Evolutionary conservation across 92 coral and sea anemone genomes (phyloP), one percentile per base, ranked within the genome.

Genomic region (Epizoanthus rinbou): DNA sequence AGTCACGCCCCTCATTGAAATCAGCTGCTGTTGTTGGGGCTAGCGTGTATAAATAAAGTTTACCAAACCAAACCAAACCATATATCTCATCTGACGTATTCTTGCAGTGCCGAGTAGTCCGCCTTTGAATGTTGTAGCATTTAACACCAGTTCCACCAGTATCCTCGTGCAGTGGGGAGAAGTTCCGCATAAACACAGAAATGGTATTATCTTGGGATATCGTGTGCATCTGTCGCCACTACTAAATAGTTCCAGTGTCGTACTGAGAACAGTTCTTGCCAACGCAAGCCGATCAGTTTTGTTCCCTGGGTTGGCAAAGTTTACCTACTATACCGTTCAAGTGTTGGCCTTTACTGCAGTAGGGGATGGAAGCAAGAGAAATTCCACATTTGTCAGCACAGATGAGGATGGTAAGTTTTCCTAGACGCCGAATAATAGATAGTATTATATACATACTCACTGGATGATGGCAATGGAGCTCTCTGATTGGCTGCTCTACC

Each of bases 61-160:
- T n/a, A n/a, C n/a, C n/a, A n/a, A n/a, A n/a, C n/a, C n/a, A n/a
- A n/a, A n/a, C n/a, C n/a, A n/a, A n/a, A 3, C 43, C 43, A 41
- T 73, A 9, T 19, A 5, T 73, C 18, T 13, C n/a, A 1, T 75
- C 17, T 52, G 53, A 3, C 47, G 7, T 47, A 15, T 75, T 64
- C 65, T 54, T 16, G 25, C 47, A 83, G 86, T 71, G 53, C 86
- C 86, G 64, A 53, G 78, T 19, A 76, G 74, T 58, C 86, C 86
- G 14, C 86, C 86, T 0, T 41, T 58, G 18, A 56, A 72, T 35
- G 35, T 83, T 5, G 9, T n/a, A 9, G 79, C 31, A 25, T 33
- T 24, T 62, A 57, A 83, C 86, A 83, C 86, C 14, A 83, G 86
- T 45, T 83, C 86, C 2, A 47, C 79, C 63, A 83, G 86, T 72